Base-by-base conservation (phyloP, 1,140 invertebrate species). In the Dinothrombium tinctorium region DNA sequence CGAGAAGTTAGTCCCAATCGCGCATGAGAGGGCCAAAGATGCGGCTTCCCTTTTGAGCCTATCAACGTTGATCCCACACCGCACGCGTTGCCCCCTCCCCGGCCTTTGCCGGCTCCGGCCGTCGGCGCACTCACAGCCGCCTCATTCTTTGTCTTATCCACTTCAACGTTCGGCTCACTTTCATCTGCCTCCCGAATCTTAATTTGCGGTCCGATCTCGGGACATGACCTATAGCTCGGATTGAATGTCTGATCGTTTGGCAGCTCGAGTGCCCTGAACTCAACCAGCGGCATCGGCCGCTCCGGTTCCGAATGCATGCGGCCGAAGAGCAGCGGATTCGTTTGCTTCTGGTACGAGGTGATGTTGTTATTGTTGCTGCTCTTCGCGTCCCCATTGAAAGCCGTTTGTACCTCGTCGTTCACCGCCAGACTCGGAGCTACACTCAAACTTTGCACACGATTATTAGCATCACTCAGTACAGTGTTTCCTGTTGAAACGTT, bases 281-380 rank as follows among this genome's bases (percentile, higher is more conserved):
- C 50, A 8, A 49, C 45, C 28, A 49, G 26, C 11, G 50, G 50
- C 17, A 51, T 19, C 11, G 44, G 37, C 15, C 49, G 37, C 35
- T 52, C 50, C 3, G 50, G 50, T 40, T 52, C 50, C 1, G 49
- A 50, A 26, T 52, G 49, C 50, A 52, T 52, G 17, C 50, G 33
- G 9, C 49, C 50, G 24, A 52, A 49, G 4, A 44, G 22, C 19
- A 46, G 21, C 20, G 43, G 44, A 40, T 46, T 46, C 12, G 38
- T 41, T 19, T 45, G 40, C n/a, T 46, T 42, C 19, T 32, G 40
- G 9, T 23, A 11, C 14, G 22, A 19, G 14, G 23, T 8, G 21
- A 12, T 17, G n/a, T n/a, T 24, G 21, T 33, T 41, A n/a, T 33
- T 35, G 9, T 39, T 17, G 26, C 21, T 32, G 11, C 8, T 41